Base-by-base conservation (phyloP, 2,113 vertebrate genomes). In the Sinocyclocheilus anshuiensis region DNA sequence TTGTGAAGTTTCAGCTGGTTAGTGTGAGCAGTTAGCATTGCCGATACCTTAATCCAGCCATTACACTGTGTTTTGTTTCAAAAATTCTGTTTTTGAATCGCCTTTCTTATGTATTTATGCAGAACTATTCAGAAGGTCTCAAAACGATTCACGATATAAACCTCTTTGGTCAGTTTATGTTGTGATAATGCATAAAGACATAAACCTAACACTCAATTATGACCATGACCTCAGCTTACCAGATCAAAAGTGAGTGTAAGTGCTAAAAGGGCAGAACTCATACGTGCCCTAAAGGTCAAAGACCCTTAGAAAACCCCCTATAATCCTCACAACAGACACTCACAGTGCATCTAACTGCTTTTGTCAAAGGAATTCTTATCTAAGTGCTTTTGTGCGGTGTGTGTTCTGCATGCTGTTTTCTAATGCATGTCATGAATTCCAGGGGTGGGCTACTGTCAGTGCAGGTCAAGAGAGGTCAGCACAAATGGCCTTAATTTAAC, bases 401-500 rank as follows among this genome's bases (percentile, higher is more conserved):
- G 93, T 42, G 90, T 88, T 86, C 88, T 90, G 87, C 26, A 61
- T 61, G 75, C 88, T 89, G 89, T 89, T 72, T 91, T 91, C 87
- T 57, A 74, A 90, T 88, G 89, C 89, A 87, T 93, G 92, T 93
- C 87, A 87, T 91, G 90, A 88, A 88, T 91, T 82, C 55, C 87
- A 90, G 89, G 83, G 81, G 89, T 85, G 63, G 86, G 87, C 48
- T 26, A 29, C 87, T 33, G 86, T 86, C 67, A 83, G 67, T 1
- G 4, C 69, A 67, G 84, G 65, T 88, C 88, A 87, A 76, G 75
- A 24, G 78, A 63, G 74, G 90, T 92, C 89, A 91, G 88, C 86
- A 86, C 87, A 92, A 88, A 90, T 92, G 91, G 91, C 92, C 92
- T 87, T 86, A 88, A 87, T 91, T 89, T 86, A 90, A 88, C 53